These are phyloP conservation scores for Chunga burmeisteri DNA, from an alignment of 2,113 vertebrate species.

Conservation along the genomic window DNA sequence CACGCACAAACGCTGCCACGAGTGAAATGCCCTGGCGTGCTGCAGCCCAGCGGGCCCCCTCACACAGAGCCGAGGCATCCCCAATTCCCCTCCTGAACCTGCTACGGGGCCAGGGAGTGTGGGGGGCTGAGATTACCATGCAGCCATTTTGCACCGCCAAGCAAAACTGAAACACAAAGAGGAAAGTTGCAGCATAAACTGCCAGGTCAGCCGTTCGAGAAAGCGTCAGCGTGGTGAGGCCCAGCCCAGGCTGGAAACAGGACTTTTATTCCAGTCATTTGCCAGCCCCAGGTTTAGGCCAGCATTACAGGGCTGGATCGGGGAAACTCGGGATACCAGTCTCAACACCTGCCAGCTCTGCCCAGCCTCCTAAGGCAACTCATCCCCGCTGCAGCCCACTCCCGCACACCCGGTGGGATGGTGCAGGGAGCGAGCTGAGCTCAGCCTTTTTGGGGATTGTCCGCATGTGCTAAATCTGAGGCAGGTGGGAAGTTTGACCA, in stretches of 20 bases:
- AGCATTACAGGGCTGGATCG: neutral
- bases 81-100: neutral
- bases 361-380: neutral
- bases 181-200: neutral
- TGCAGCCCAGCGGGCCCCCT: neutral
- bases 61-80: neutral
- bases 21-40: rapidly evolving
- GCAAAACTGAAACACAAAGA: constrained; percentile 45
- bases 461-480: neutral
- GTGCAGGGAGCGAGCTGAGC: neutral
- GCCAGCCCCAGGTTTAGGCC: neutral
- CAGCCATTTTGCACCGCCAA: neutral
- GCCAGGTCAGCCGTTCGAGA: constrained; percentile 36
- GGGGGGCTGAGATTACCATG: neutral
- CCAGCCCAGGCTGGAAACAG: neutral
- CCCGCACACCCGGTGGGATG: rapidly evolving
- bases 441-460: neutral
- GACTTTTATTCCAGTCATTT: neutral
- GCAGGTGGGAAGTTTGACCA: neutral
- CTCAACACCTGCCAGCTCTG: neutral
- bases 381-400: neutral
- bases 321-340: neutral
- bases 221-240: neutral
- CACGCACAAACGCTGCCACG: neutral
- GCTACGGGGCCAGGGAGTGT: rapidly evolving